Base-by-base conservation (phyloP, 2,113 vertebrate genomes). In the Vulpes ferrilata region DNA sequence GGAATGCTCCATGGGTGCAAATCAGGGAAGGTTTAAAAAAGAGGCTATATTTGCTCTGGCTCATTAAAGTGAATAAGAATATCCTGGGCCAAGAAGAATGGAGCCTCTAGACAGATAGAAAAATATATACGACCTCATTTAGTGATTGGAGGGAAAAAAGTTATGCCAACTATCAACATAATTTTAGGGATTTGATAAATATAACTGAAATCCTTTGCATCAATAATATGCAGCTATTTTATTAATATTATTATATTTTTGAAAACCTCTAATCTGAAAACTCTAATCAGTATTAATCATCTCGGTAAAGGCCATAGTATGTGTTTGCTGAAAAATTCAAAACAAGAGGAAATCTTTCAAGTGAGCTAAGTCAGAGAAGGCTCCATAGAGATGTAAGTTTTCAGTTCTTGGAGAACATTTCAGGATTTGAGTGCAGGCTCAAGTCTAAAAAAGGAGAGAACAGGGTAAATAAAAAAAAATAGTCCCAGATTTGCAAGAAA, bases 221-320 rank as follows among this genome's bases (percentile, higher is more conserved):
- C 35, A 69, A 3, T 30, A 59, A 22, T 22, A 35, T 5, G 4
- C 15, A 53, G 13, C 55, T 87, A 32, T 53, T 90, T 80, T 90
- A 60, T 32, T 67, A 71, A 8, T 71, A 25, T 57, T 62, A 80
- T 38, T 82, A 30, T 12, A 13, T 87, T 83, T 88, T 86, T 79
- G 51, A 9, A 73, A 35, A 43, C 43, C 43, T 43, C 43, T 43
- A 43, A 43, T 43, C 43, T 43, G 43, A 43, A 43, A 43, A 43
- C 43, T 43, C 43, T 43, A 95, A 90, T n/a, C 43, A 23, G 15
- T 65, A 59, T 85, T 62, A 38, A 64, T 30, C 51, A 73, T 83
- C 15, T 6, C 67, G 25, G 5, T 10, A 64, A 78, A 74, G 25
- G 4, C 2, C 1, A 0, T 51, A 2, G 16, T 79, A 73, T 7